Evolutionary conservation across 30 jellyfish, hydroid and myxozoan species (phyloP), one percentile per base, ranked within the genome.

Genomic region (Aurelia coerulea): DNA sequence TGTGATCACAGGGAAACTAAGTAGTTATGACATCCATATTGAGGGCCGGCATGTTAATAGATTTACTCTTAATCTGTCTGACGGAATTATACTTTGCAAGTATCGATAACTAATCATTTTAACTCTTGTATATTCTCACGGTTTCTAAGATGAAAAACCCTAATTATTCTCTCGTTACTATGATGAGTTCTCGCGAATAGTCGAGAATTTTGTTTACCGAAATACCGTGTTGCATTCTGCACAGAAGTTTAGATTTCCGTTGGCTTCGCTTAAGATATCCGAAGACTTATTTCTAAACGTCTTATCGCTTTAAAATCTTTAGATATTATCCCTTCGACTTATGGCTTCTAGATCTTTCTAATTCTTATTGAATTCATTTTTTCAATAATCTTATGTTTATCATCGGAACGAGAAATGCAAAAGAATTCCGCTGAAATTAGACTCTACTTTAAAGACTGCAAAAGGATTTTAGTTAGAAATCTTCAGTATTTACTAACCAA

Each of bases 201-300:
- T 50, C 34, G 35, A 50, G 52, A 66, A 79, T 56, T 64, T 67
- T 79, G 80, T 79, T 79, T 79, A 65, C 89, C 50, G 29, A 64
- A 39, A 63, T 64, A 53, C 62, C 37, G 59, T 46, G 62, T 79
- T 56, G 62, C 73, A 65, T 71, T 79, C 89, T 10, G 18, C 80
- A 79, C 65, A 46, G 49, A 79, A 74, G 67, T 67, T 39, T 75
- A 79, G 89, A 79, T 79, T 79, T 79, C 89, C 89, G 89, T 50
- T 79, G 80, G 89, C 79, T 79, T 79, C 89, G 16, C 53, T 65
- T 79, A 79, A 63, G 89, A 79, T 64, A 79, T 79, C 89, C 89
- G 89, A 79, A 65, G 80, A 64, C 63, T 65, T 79, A 79, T 19
- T 64, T 65, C 80, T 79, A 79, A 79, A 79, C 80, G 80, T 51